phyloP scores from a whole-genome alignment of 2,888 invertebrate genomes.

The Rhopalosiphum nymphaeae region DNA sequence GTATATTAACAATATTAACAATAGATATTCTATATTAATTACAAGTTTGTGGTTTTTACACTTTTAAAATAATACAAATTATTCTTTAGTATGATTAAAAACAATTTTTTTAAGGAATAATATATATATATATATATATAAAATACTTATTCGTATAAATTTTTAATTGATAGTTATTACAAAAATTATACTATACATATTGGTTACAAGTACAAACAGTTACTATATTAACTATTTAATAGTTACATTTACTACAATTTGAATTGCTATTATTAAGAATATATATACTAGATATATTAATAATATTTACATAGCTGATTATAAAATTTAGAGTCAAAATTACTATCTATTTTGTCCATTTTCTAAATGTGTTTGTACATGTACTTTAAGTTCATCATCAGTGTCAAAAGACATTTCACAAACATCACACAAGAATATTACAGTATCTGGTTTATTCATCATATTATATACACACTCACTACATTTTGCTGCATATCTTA shows the following conservation, averaged over 20 bases:
- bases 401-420: slow-evolving; percentile 58
- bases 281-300: neutral
- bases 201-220: neutral
- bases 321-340: neutral
- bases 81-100: neutral
- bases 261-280: neutral
- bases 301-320: neutral
- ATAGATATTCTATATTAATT: neutral
- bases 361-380: slow-evolving; percentile 56
- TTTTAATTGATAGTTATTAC: neutral
- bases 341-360: slow-evolving; percentile 28
- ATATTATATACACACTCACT: slow-evolving; percentile 51
- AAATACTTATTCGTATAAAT: neutral
- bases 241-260: neutral
- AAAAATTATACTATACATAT: neutral
- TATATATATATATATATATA: too few relatives aligned
- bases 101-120: neutral
- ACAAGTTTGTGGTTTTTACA: neutral
- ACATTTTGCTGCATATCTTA: slow-evolving; percentile 51
- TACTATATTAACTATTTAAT: neutral
- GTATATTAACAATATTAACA: neutral
- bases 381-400: slow-evolving; percentile 43
- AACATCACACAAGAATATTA: slow-evolving; percentile 51
- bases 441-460: slow-evolving; percentile 33
- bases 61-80: neutral